Evolutionary conservation across 2,113 vertebrate species (phyloP).

Genomic region (Gasterosteus aculeatus): DNA sequence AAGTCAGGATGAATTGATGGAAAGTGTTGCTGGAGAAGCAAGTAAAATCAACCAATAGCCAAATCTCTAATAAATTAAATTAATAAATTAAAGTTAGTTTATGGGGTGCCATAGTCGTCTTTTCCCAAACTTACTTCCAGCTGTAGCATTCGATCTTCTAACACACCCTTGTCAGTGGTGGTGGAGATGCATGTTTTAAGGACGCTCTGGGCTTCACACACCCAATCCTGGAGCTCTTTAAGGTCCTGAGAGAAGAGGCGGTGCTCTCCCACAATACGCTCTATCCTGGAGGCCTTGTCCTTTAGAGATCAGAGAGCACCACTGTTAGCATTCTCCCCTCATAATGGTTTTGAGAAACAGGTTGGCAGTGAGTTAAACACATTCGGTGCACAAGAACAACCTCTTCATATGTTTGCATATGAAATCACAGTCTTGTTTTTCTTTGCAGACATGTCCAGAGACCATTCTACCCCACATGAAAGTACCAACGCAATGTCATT

Average conservation of each 20-base stretch:
- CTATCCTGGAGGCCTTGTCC: slow-evolving; percentile 94
- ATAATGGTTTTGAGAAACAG: slow-evolving; percentile 10
- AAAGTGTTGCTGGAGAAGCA: background rate
- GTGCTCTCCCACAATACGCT: slow-evolving; percentile 91
- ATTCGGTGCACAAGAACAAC: slow-evolving; percentile 3
- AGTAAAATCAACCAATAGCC: background rate
- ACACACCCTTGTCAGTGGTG: slow-evolving; percentile 89
- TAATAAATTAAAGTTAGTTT: background rate
- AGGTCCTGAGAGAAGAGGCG: slow-evolving; percentile 89
- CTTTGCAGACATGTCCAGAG: slow-evolving; percentile 35
- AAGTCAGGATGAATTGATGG: background rate
- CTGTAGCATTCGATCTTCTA: slow-evolving; percentile 93
- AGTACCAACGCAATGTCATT: slow-evolving; percentile 22
- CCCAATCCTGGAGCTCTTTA: slow-evolving; percentile 94
- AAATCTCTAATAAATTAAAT: background rate
- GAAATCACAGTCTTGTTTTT: slow-evolving; percentile 33
- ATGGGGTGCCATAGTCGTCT: background rate
- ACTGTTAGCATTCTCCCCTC: slow-evolving; percentile 25
- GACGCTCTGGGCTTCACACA: slow-evolving; percentile 87
- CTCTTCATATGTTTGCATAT: slow-evolving; percentile 38
- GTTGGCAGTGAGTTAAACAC: background rate
- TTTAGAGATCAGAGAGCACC: slow-evolving; percentile 61
- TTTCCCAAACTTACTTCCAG: slow-evolving; percentile 85
- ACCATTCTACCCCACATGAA: slow-evolving; percentile 23
- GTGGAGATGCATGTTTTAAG: slow-evolving; percentile 88